These are phyloP conservation scores for Rafetus swinhoei DNA, from an alignment of 2,113 vertebrate species.

Conservation along the genomic window DNA sequence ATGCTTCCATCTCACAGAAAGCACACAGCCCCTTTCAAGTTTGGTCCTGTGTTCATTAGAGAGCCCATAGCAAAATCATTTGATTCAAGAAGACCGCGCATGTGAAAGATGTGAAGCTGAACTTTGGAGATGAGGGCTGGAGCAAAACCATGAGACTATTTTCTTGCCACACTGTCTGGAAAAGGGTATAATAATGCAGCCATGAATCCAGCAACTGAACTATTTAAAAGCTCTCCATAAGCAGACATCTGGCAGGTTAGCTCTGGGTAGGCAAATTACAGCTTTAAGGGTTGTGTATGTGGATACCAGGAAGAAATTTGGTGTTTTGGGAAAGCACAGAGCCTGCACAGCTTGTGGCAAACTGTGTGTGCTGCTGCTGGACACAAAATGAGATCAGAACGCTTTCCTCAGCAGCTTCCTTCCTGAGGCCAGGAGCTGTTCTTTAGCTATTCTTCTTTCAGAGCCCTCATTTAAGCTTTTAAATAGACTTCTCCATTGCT, in stretches of 20 bases:
- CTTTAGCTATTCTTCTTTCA: not conserved
- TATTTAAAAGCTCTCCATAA: not conserved
- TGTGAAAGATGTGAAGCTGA: not conserved
- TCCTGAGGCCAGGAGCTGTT: accelerated
- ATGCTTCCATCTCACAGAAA: not conserved
- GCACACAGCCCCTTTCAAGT: accelerated
- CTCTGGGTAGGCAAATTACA: not conserved
- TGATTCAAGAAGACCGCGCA: not conserved
- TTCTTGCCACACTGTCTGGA: not conserved
- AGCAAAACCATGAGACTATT: not conserved
- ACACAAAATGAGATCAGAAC: not conserved
- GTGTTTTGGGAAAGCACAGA: not conserved
- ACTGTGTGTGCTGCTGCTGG: not conserved
- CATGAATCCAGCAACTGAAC: not conserved
- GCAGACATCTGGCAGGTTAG: not conserved
- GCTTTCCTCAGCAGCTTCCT: not conserved
- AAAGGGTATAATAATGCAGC: not conserved
- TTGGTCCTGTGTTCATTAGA: not conserved
- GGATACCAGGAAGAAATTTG: not conserved
- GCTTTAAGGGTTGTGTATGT: accelerated
- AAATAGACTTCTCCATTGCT: not conserved
- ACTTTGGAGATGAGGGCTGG: not conserved
- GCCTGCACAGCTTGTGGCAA: not conserved
- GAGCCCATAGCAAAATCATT: not conserved
- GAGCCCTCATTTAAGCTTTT: not conserved